Percentiles rank a stretch among this genome's conserved stretches.
Evolutionary conservation across 2,888 invertebrate species (phyloP).

Genomic region (Synergus umbraculus): DNA sequence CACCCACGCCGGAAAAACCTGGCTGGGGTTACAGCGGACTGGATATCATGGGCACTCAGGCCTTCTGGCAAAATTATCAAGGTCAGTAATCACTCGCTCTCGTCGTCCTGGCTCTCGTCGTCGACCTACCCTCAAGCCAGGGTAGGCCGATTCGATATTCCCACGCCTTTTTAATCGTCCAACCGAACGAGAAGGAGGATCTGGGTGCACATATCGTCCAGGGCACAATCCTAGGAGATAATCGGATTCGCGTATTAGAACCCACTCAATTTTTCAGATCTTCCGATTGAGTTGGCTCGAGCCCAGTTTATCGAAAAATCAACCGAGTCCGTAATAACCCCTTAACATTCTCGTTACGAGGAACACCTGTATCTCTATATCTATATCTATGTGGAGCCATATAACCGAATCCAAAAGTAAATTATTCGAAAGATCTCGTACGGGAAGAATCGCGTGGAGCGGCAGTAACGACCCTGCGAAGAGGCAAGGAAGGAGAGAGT

Average conservation of each 20-base stretch:
- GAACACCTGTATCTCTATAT: slow-evolving; percentile 37
- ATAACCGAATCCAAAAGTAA: slow-evolving; percentile 62
- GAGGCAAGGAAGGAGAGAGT: slow-evolving; percentile 45
- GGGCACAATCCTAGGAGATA: slow-evolving; percentile 61
- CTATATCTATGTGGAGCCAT: slow-evolving; percentile 45
- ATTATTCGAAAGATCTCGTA: slow-evolving; percentile 72
- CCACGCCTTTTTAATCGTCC: slow-evolving; percentile 51
- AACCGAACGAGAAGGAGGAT: slow-evolving; percentile 45
- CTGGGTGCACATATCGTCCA: slow-evolving; percentile 40
- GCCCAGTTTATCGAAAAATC: slow-evolving; percentile 57
- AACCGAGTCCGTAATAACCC: slow-evolving; percentile 34
- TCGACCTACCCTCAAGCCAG: background rate
- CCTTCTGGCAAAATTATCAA: slow-evolving; percentile 95
- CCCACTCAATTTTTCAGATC: slow-evolving; percentile 76
- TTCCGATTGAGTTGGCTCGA: slow-evolving; percentile 64
- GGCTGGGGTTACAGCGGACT: slow-evolving; percentile 86
- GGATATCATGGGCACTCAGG: slow-evolving; percentile 91
- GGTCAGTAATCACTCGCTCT: slow-evolving; percentile 80
- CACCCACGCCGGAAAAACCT: slow-evolving; percentile 77
- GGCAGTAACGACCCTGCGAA: slow-evolving; percentile 69
- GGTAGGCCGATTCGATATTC: slow-evolving; percentile 22
- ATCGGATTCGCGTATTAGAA: slow-evolving; percentile 74
- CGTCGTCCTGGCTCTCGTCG: background rate
- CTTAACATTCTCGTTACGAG: slow-evolving; percentile 26
- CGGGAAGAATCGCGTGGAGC: slow-evolving; percentile 68